These are phyloP conservation scores for Bryconaethiops microstoma DNA, from an alignment of 2,797 vertebrate genomes.

Conservation along the genomic window DNA sequence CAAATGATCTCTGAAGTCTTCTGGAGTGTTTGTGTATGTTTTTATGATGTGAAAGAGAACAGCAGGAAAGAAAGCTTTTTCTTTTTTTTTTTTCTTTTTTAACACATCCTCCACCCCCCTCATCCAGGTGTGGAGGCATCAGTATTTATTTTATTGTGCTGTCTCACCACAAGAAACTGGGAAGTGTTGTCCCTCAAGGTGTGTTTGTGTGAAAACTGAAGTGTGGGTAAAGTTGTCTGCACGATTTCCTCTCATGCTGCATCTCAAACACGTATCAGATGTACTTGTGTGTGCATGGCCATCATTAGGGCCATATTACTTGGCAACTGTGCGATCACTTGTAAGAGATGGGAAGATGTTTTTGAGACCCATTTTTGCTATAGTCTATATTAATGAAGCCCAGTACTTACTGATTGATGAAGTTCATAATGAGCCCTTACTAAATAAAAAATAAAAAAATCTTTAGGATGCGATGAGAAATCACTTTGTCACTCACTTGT, in stretches of 20 bases:
- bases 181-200: conserved; percentile 55
- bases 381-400: background rate
- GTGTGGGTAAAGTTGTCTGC: background rate
- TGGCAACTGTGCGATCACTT: background rate
- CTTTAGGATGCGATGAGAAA: background rate
- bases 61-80: background rate
- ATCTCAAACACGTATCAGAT: conserved; percentile 23
- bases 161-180: conserved; percentile 56
- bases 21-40: conserved; percentile 11
- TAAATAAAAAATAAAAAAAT: too few species aligned
- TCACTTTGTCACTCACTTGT: background rate
- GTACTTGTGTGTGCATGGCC: conserved; percentile 24
- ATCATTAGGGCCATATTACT: background rate
- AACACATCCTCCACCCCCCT: conserved; percentile 62
- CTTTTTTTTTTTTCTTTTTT: background rate
- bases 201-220: conserved; percentile 43
- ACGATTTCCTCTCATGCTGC: conserved; percentile 3
- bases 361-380: background rate
- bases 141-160: conserved; percentile 70
- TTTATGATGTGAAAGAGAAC: conserved; percentile 13
- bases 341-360: background rate
- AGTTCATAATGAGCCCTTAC: background rate
- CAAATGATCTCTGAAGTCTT: conserved; percentile 12
- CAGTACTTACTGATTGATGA: too few species aligned
- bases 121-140: conserved; percentile 65